Evolutionary conservation across 2,888 invertebrate genomes (phyloP).

Genomic region (Asteroscopus sphinx): DNA sequence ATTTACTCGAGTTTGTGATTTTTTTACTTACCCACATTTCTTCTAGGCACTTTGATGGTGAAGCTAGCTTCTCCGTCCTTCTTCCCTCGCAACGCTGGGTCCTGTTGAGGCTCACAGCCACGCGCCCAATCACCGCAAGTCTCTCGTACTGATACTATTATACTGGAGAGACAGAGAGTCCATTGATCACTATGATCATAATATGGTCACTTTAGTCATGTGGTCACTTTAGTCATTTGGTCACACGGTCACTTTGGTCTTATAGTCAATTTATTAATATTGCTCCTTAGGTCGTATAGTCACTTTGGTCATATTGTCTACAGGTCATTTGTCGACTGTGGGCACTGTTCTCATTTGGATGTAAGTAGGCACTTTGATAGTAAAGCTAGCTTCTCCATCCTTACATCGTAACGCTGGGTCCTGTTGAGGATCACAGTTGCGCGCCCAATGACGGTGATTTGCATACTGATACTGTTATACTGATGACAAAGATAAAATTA

Average conservation of each 20-base stretch:
- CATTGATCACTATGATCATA: too few relatives aligned
- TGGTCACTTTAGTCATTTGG: background rate
- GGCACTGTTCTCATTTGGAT: too few relatives aligned
- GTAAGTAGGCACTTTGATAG: constrained; percentile 97
- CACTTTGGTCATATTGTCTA: too few relatives aligned
- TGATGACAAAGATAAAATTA: constrained; percentile 80
- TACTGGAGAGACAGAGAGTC: constrained; percentile 90
- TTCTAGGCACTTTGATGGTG: constrained; percentile 96
- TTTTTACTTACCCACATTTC: constrained; percentile 96
- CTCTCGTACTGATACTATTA: constrained; percentile 98
- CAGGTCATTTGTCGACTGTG: too few relatives aligned
- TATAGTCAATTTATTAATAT: too few relatives aligned
- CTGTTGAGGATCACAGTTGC: constrained; percentile 96
- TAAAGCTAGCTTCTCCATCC: constrained; percentile 96
- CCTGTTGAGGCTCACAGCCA: constrained; percentile 97
- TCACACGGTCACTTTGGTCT: background rate
- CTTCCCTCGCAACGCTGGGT: constrained; percentile 97
- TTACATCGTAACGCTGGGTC: constrained; percentile 98
- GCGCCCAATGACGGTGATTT: constrained; percentile 99
- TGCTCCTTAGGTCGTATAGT: too few relatives aligned
- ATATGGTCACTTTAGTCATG: background rate
- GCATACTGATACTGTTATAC: constrained; percentile 98
- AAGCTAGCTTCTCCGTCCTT: constrained; percentile 97
- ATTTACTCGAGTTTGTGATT: too few relatives aligned
- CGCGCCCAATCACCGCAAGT: constrained; percentile 99